phyloP scores from a whole-genome alignment of 2,888 invertebrate species.

The Agapetus fuscipes region DNA sequence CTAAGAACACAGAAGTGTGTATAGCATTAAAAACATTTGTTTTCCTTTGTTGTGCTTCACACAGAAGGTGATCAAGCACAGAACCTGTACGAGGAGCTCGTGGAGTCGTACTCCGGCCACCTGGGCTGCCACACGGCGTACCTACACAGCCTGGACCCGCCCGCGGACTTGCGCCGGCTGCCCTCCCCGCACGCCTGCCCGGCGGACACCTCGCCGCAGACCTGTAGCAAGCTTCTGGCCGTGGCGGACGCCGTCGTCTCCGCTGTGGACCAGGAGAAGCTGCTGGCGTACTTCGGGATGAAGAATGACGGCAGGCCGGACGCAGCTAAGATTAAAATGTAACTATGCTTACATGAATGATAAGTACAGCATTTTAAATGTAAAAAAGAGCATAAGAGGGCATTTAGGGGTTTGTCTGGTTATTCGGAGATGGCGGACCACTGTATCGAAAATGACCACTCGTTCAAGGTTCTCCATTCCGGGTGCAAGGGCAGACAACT shows the following conservation, averaged over 20 bases:
- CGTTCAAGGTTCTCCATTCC: too few species aligned
- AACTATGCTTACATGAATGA: slow-evolving; percentile 26
- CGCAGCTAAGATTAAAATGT: slow-evolving; percentile 76
- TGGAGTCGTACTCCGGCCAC: slow-evolving; percentile 62
- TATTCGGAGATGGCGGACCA: too few species aligned
- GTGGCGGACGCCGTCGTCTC: slow-evolving; percentile 58
- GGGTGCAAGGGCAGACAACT: too few species aligned
- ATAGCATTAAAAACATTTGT: too few species aligned
- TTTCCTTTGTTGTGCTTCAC: too few species aligned
- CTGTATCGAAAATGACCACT: too few species aligned
- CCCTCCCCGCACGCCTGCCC: slow-evolving; percentile 40
- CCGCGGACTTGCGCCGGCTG: slow-evolving; percentile 34
- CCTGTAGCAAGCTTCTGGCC: slow-evolving; percentile 39
- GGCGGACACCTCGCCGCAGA: slow-evolving; percentile 33
- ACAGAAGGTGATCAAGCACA: slow-evolving; percentile 57
- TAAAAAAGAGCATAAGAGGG: too few species aligned
- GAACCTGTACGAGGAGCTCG: slow-evolving; percentile 65
- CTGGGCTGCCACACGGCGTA: slow-evolving; percentile 70
- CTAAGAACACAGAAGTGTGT: too few species aligned
- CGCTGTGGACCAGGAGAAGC: slow-evolving; percentile 64
- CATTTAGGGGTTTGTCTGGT: too few species aligned
- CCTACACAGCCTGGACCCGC: slow-evolving; percentile 65
- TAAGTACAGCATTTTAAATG: background rate
- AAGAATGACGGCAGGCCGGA: slow-evolving; percentile 78
- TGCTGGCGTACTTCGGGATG: slow-evolving; percentile 75